Evolutionary conservation across 1,140 invertebrate genomes (phyloP).

Genomic region (Polyergus mexicanus): DNA sequence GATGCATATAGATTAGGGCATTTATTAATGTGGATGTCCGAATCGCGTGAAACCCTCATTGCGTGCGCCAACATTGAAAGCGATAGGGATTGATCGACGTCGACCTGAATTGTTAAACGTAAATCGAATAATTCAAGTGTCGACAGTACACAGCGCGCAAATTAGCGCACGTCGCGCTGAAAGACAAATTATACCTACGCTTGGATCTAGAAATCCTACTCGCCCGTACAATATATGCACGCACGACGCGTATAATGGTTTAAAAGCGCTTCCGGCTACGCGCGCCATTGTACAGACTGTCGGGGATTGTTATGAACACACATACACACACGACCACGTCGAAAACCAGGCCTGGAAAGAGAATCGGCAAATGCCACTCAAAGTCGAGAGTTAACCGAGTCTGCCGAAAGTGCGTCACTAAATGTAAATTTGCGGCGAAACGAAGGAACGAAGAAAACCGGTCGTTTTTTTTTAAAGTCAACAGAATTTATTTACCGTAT

Average conservation of each 20-base stretch:
- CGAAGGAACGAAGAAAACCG: neutral
- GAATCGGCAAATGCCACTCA: constrained; percentile 39
- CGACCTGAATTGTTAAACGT: constrained; percentile 51
- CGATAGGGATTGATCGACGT: constrained; percentile 45
- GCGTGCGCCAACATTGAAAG: constrained; percentile 17
- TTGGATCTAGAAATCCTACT: constrained; percentile 8
- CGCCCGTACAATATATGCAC: neutral
- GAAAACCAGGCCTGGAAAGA: neutral
- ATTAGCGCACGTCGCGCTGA: constrained; percentile 37
- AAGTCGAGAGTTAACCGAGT: constrained; percentile 23
- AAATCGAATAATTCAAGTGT: constrained; percentile 54
- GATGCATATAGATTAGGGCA: constrained; percentile 11
- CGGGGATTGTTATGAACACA: constrained; percentile 37
- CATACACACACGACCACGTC: neutral
- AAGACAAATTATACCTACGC: constrained; percentile 45
- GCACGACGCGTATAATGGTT: constrained; percentile 35
- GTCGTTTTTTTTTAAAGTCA: neutral
- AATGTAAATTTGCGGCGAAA: neutral
- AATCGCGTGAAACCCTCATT: neutral
- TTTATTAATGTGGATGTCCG: constrained; percentile 49
- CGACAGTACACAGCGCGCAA: constrained; percentile 34
- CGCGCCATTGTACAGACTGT: neutral
- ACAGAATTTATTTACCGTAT: constrained; percentile 12
- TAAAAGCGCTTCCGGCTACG: constrained; percentile 35
- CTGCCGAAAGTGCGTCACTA: neutral